Conservation (phyloP, 2,113 vertebrate species). For the Kryptolebias marmoratus region DNA sequence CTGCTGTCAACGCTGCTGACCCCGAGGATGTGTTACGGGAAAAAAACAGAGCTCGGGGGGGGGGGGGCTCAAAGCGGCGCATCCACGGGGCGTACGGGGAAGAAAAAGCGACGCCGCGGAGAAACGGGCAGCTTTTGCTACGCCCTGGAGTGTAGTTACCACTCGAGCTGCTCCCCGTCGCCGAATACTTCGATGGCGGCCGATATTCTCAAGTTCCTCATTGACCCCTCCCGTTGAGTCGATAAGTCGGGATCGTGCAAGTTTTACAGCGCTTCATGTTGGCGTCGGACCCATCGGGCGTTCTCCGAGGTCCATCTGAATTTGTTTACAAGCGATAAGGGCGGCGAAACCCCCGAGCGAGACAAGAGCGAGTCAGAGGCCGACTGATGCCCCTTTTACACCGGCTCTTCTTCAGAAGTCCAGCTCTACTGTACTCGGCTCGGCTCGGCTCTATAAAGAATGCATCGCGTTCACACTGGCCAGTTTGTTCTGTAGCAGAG, state of each 20-base stretch:
- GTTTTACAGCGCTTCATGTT: constrained; percentile 7
- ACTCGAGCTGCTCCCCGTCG: background rate
- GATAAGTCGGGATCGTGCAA: background rate
- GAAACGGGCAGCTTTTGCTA: background rate
- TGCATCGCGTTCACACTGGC: no score
- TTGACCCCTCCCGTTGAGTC: constrained; percentile 19
- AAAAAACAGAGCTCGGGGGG: no score
- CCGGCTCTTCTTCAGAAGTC: no score
- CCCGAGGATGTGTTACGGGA: no score
- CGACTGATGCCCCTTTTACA: background rate
- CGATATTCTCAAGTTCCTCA: constrained; percentile 9
- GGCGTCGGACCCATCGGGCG: background rate
- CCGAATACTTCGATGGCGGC: background rate
- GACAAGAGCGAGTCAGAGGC: constrained; percentile 19
- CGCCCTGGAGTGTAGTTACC: background rate
- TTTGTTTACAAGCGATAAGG: constrained; percentile 44
- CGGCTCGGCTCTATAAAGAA: no score
- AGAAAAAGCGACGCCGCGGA: background rate
- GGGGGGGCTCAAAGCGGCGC: background rate
- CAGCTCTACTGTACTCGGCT: no score
- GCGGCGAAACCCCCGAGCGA: background rate
- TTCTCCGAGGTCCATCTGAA: constrained; percentile 13
- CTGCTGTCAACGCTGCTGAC: no score
- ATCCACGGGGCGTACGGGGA: background rate
- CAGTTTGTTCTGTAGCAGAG: no score